These are phyloP conservation scores for Oscheius onirici DNA, from an alignment of 2,888 invertebrate species.

Conservation along the genomic window DNA sequence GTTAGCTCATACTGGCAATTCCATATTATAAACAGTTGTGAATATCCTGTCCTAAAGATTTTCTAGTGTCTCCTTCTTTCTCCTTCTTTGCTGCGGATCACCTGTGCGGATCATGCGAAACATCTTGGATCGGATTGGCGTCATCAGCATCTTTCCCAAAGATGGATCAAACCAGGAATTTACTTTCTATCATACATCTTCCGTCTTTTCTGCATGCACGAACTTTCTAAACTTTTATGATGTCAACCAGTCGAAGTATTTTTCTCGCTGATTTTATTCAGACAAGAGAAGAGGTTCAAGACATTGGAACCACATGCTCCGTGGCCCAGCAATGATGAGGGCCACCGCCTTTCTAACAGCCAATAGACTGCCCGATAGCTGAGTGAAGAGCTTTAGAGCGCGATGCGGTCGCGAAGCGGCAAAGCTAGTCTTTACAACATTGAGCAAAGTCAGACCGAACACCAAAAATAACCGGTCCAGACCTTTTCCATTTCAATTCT, in stretches of 20 bases:
- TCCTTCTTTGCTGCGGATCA: not conserved
- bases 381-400: conserved; percentile 6
- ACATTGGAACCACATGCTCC: conserved; percentile 16
- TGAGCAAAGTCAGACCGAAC: no score
- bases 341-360: conserved; percentile 33
- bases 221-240: no score
- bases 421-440: not conserved
- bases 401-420: conserved; percentile 27
- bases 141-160: not conserved
- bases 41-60: not conserved
- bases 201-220: no score
- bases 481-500: no score
- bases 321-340: conserved; percentile 30
- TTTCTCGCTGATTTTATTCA: not conserved
- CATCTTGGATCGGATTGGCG: conserved; percentile 7
- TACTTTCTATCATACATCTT: no score
- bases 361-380: conserved; percentile 28
- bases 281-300: conserved; percentile 7
- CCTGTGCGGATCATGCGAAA: not conserved
- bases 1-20: not conserved
- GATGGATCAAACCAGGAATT: not conserved
- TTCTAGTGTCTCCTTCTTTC: not conserved
- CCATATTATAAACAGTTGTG: not conserved
- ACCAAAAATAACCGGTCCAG: no score
- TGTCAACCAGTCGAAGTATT: no score